Conservation (phyloP, 1,140 invertebrate genomes). For the Trichoplusia ni region DNA sequence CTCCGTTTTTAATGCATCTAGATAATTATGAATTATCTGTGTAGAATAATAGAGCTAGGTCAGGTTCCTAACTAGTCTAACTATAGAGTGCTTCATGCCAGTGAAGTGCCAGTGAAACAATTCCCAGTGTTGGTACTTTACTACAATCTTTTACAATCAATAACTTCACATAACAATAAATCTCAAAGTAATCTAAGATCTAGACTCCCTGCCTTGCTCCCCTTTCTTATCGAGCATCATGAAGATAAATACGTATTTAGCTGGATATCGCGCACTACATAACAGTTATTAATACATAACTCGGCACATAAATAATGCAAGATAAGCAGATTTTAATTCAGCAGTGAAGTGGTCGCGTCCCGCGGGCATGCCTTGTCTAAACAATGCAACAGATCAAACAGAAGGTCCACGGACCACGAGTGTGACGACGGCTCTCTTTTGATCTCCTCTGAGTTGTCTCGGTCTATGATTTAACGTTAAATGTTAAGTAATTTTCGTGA, state of each 20-base stretch:
- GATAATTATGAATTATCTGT: too few relatives aligned
- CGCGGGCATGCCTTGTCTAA: slow-evolving; percentile 9
- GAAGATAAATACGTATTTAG: slow-evolving; percentile 5
- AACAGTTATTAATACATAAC: slow-evolving; percentile 23
- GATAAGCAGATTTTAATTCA: slow-evolving; percentile 35
- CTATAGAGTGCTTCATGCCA: too few relatives aligned
- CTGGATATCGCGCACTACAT: not conserved
- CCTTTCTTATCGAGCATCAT: not conserved
- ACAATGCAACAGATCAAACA: not conserved
- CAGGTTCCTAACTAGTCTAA: too few relatives aligned
- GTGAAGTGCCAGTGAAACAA: too few relatives aligned
- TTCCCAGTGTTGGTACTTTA: too few relatives aligned
- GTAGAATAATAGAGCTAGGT: too few relatives aligned
- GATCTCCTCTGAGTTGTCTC: too few relatives aligned
- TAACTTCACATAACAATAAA: too few relatives aligned
- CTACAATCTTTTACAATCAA: too few relatives aligned
- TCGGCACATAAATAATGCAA: slow-evolving; percentile 15
- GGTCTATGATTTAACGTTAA: too few relatives aligned
- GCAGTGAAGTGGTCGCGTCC: slow-evolving; percentile 15
- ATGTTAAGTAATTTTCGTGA: too few relatives aligned
- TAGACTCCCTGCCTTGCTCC: not conserved
- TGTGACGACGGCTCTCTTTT: not conserved
- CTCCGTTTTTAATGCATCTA: too few relatives aligned
- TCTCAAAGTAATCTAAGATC: not conserved
- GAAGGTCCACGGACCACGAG: not conserved